phyloP scores from a whole-genome alignment of 2,113 vertebrate species.

The Malaclemys terrapin region DNA sequence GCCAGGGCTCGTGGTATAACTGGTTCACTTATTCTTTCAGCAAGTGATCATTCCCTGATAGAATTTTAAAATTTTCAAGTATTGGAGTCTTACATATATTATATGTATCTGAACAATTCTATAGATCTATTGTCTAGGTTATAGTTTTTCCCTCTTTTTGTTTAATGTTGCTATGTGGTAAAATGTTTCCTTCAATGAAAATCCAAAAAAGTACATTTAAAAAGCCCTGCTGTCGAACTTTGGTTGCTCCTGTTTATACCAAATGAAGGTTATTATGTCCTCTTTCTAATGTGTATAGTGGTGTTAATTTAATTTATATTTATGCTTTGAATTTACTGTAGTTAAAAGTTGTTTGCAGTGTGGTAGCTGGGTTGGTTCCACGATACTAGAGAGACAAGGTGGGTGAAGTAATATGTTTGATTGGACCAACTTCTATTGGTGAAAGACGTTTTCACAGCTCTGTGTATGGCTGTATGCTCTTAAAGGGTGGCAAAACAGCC shows the following conservation, averaged over 20 bases:
- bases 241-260: background rate
- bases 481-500: background rate
- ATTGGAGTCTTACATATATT: background rate
- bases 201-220: background rate
- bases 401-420: too few relatives aligned
- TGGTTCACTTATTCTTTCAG: background rate
- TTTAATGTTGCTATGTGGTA: background rate
- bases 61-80: background rate
- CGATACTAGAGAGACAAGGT: background rate
- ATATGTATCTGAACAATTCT: background rate
- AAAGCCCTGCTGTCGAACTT: background rate
- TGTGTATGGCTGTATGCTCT: background rate
- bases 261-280: background rate
- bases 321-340: background rate
- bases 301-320: background rate
- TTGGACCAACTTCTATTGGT: background rate
- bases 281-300: background rate
- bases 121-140: background rate
- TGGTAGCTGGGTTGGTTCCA: background rate
- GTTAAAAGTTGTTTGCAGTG: background rate
- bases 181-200: background rate
- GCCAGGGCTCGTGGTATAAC: background rate
- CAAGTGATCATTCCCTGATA: background rate
- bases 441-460: background rate
- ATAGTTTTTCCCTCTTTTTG: background rate